Base-by-base conservation (phyloP, 2,888 invertebrate species). In the Ochlodes sylvanus region DNA sequence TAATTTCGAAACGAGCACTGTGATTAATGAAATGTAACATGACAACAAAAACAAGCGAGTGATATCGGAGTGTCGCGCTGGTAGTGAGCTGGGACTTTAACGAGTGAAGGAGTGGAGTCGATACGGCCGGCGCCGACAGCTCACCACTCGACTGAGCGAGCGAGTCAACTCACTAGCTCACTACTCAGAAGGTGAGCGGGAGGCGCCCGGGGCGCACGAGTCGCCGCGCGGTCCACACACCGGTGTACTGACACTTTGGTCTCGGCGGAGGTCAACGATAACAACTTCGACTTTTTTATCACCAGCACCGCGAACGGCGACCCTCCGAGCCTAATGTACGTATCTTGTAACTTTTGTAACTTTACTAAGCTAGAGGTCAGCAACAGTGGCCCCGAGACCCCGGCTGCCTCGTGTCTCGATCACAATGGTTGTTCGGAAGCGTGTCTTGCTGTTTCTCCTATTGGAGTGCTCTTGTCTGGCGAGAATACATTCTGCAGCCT, bases 181-280 rank as follows among this genome's bases (percentile, higher is more conserved):
- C 62, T 17, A 41, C n/a, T 54, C 63, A 64, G 64, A 57, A 64
- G 56, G 56, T 34, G 19, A 64, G 56, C 17, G 42, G 32, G 5
- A 32, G 63, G 63, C 63, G 14, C 32, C 56, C 63, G 55, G 32
- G 47, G 47, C 63, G 56, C 63, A 64, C 63, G 63, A 64, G 41
- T 56, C 38, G 34, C n/a, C n/a, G n/a, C 38, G 12, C 55, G 7
- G 32, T 17, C 38, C 6, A 3, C 50, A 47, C 34, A 38, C 27
- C 27, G 27, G 27, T 5, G 27, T 27, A 27, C 27, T 27, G 27
- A 27, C 27, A 27, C 27, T 27, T 27, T 5, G n/a, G n/a, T n/a
- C n/a, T n/a, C 32, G 1, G 38, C 12, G 10, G 38, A 38, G 38
- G 38, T 38, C 38, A 38, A 10, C 38, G 38, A 38, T 38, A 38